A percentile compares a stretch with the other conserved stretches of the same genome.
Conservation (phyloP, 2,888 invertebrate species). For the Diadromus collaris region DNA sequence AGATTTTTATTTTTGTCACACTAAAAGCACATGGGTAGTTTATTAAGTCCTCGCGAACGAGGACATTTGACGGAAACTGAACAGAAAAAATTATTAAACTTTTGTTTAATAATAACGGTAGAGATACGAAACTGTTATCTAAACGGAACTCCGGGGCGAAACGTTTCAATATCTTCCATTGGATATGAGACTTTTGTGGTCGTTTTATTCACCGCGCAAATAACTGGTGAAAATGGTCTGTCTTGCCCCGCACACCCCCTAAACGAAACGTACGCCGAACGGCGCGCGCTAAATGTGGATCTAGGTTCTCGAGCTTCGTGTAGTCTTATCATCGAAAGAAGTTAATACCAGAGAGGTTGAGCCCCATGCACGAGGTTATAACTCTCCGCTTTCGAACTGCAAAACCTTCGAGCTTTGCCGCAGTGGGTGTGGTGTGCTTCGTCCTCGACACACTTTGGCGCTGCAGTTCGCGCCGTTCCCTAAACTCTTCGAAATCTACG, state of each 20-base stretch:
- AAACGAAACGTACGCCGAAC: background rate
- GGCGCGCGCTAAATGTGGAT: background rate
- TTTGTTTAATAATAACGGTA: background rate
- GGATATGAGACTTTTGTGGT: background rate
- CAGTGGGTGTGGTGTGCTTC: constrained; percentile 45
- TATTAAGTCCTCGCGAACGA: no score
- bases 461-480: constrained; percentile 15
- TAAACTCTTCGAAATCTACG: constrained; percentile 17
- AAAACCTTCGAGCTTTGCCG: constrained; percentile 42
- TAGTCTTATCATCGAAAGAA: constrained; percentile 20
- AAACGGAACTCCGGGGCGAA: background rate
- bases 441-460: constrained; percentile 34
- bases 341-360: constrained; percentile 16
- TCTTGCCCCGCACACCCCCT: constrained; percentile 3
- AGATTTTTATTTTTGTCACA: no score
- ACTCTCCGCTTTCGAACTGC: constrained; percentile 33
- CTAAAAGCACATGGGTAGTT: no score
- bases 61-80: no score
- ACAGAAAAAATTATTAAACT: background rate
- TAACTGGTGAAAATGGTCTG: background rate
- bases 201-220: background rate
- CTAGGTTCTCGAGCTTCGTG: background rate
- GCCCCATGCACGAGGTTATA: constrained; percentile 28
- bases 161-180: background rate
- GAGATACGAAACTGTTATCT: background rate